Base-by-base conservation (phyloP, 2,797 vertebrate species). In the Rousettus madagascariensis region DNA sequence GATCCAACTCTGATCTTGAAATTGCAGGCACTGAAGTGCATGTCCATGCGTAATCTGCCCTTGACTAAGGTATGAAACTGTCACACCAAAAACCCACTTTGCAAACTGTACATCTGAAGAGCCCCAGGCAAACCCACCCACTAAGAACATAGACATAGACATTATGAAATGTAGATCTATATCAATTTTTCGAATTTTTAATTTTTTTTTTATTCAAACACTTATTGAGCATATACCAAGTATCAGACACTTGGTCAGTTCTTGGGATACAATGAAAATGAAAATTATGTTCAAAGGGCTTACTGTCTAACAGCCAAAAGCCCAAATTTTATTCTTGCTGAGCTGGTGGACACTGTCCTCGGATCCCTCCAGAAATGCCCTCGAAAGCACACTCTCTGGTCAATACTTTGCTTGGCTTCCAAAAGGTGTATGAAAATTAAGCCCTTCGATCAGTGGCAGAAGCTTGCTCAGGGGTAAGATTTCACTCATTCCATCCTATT, bases 341-440 rank as follows among this genome's bases (percentile, higher is more conserved):
- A 78, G 28, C 19, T 83, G 77, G 16, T 17, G 41, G 93, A 49
- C 6, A 28, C 17, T 33, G n/a, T 61, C n/a, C 36, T 79, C 51
- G 82, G 57, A 33, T 82, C 19, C 12, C 17, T 69, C 61, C 41
- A 88, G 90, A 91, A 51, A 51, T 74, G 13, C 46, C 36, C 19
- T 80, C 19, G 55, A 51, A 89, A 53, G 53, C 83, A 77, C 6
- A 77, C 6, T 63, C 86, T 86, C 53, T 86, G 53, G 69, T 63
- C 43, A 65, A 88, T 83, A 41, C 26, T 96, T 96, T 55, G 46
- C n/a, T 86, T 94, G 71, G 49, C 41, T 96, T 87, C 49, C 75
- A 84, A 80, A 82, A 63, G 41, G 19, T 49, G 55, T 19, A 77
- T 89, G 53, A 43, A 89, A 93, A 41, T 51, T n/a, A 88, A 96